Evolutionary conservation across 2,888 invertebrate genomes (phyloP).

Genomic region (Cotesia congregata): DNA sequence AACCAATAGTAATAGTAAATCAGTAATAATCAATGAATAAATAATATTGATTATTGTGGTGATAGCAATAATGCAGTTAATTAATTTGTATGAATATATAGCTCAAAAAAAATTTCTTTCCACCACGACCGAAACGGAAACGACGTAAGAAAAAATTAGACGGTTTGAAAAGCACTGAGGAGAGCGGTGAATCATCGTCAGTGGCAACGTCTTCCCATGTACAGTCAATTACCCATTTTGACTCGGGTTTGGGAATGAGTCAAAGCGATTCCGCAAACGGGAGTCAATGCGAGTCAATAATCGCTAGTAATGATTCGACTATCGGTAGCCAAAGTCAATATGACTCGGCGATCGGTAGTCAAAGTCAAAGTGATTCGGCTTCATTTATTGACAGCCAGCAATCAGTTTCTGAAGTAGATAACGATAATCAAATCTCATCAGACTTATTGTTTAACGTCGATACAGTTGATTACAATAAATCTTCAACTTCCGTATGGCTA

Average conservation of each 20-base stretch:
- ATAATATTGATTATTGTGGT: conserved; percentile 20
- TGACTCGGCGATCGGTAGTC: not conserved
- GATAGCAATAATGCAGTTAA: conserved; percentile 16
- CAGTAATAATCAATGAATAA: not conserved
- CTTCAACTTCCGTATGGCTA: not conserved
- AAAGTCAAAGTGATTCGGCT: not conserved
- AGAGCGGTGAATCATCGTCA: conserved; percentile 17
- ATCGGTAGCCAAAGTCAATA: not conserved
- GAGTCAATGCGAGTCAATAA: conserved; percentile 31
- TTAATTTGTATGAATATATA: conserved; percentile 64
- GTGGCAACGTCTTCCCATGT: not conserved
- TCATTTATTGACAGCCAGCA: conserved; percentile 1
- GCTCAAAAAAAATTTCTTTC: conserved; percentile 79
- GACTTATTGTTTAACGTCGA: not conserved
- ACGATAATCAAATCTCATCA: conserved; percentile 20
- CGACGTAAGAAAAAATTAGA: conserved; percentile 42
- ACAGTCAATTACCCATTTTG: conserved; percentile 53
- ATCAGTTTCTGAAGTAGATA: conserved; percentile 21
- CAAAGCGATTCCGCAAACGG: conserved; percentile 55
- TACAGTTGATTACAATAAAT: not conserved
- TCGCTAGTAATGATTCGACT: conserved; percentile 2
- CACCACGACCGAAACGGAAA: conserved; percentile 74
- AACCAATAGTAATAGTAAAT: not conserved
- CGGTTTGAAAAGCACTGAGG: not conserved
- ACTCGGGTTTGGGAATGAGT: conserved; percentile 69